Base-by-base conservation (phyloP, 35 echinoderm and acorn worm species). In the Diadema setosum region DNA sequence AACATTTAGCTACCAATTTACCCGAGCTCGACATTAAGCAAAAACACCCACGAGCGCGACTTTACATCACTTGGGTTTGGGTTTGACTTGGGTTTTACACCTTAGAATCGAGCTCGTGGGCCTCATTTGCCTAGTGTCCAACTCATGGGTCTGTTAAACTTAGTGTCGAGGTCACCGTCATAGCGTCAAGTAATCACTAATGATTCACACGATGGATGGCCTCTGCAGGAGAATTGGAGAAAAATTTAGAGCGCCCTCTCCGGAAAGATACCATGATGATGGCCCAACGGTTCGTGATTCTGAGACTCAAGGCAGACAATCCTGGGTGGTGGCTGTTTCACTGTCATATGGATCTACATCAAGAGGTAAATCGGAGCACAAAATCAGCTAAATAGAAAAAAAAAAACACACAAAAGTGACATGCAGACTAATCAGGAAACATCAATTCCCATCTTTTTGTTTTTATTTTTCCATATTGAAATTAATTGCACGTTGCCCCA, bases 301-400 rank as follows among this genome's bases (percentile, higher is more conserved):
- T 96, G 9, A 84, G 90, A 21, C 88, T 96, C 36, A 61, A 83
- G 12, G 94, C 94, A 39, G 85, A 96, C 49, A 96, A 96, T 48
- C 94, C 94, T 16, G 94, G 94, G 41, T 95, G 88, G 88, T 95
- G 93, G 93, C 46, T 95, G 25, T 91, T 95, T 18, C 93, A 95
- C 58, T 95, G 94, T 45, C 94, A 96, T 40, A 39, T 89, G 41
- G 94, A 89, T 14, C 84, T 85, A 29, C 90, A 96, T 74, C 40
- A 84, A 4, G 58, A 88, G 86, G 94, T 96, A 40, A 90, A 58
- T 55, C 27, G 2, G 48, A 0, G 9, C 35, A 21, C 1, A 6
- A 9, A 15, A 3, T 60, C 31, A 1, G 18, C 1, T 21, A 1
- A 11, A 21, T 16, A 3, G 48, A 6, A 39, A 3, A 24, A 24